Evolutionary conservation across 2,888 invertebrate species (phyloP).

Genomic region (Cyclophora punctaria): DNA sequence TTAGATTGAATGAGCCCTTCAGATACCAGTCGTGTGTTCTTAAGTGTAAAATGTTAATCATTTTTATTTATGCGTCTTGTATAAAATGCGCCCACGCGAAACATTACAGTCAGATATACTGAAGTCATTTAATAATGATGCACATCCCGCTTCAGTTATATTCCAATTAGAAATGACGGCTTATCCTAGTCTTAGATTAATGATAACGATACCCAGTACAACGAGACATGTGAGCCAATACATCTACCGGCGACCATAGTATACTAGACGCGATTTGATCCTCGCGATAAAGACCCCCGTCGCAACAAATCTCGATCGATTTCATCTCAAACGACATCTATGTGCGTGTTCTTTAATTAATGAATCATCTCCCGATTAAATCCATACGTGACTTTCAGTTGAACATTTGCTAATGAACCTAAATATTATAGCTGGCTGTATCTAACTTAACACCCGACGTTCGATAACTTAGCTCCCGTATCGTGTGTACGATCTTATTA

Average conservation of each 20-base stretch:
- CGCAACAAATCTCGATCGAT: slow-evolving; percentile 29
- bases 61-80: slow-evolving; percentile 16
- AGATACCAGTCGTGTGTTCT: slow-evolving; percentile 14
- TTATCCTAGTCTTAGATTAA: slow-evolving; percentile 41
- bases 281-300: slow-evolving; percentile 37
- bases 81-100: slow-evolving; percentile 16
- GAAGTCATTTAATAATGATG: slow-evolving; percentile 24
- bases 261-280: slow-evolving; percentile 36
- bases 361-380: slow-evolving; percentile 25
- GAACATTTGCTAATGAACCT: slow-evolving; percentile 16
- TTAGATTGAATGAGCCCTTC: slow-evolving; percentile 10
- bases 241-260: slow-evolving; percentile 39
- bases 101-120: slow-evolving; percentile 15
- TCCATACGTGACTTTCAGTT: slow-evolving; percentile 27
- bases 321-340: slow-evolving; percentile 23
- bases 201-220: slow-evolving; percentile 43
- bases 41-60: slow-evolving; percentile 16
- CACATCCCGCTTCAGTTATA: slow-evolving; percentile 43
- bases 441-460: too few relatives aligned
- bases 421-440: not conserved
- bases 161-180: slow-evolving; percentile 56
- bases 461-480: too few relatives aligned
- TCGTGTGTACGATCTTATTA: too few relatives aligned
- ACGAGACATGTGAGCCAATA: slow-evolving; percentile 47
- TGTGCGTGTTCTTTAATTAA: slow-evolving; percentile 35